Conservation (phyloP, 1,140 invertebrate genomes). For the Agrilus planipennis region DNA sequence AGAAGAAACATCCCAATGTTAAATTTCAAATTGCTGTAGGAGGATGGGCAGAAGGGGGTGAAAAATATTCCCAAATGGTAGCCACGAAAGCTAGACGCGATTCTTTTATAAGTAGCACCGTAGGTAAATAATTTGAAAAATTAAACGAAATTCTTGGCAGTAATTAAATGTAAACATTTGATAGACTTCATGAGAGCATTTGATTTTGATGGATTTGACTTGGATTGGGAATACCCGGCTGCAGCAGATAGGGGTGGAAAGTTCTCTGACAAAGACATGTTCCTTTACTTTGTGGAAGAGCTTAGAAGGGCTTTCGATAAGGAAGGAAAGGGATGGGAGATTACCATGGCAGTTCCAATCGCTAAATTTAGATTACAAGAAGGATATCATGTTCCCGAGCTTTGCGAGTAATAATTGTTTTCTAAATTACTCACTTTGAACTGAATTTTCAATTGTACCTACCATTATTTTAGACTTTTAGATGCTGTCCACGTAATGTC, state of each 20-base stretch:
- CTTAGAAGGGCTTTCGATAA: slow-evolving; percentile 63
- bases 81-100: slow-evolving; percentile 50
- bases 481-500: slow-evolving; percentile 83
- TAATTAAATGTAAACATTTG: slow-evolving; percentile 9
- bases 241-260: slow-evolving; percentile 74
- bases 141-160: background rate
- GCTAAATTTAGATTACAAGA: slow-evolving; percentile 75
- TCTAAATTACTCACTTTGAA: too few relatives aligned
- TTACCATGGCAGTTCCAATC: slow-evolving; percentile 77
- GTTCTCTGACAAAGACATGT: slow-evolving; percentile 70
- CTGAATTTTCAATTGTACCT: too few relatives aligned
- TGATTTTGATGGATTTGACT: slow-evolving; percentile 68
- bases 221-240: slow-evolving; percentile 81
- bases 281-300: slow-evolving; percentile 75
- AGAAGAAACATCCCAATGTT: slow-evolving; percentile 55
- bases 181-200: slow-evolving; percentile 63
- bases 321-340: slow-evolving; percentile 64
- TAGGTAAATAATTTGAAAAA: slow-evolving; percentile 42
- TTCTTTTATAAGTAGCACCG: slow-evolving; percentile 61
- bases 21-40: slow-evolving; percentile 74
- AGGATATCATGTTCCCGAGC: slow-evolving; percentile 77
- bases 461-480: slow-evolving; percentile 46
- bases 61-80: slow-evolving; percentile 73
- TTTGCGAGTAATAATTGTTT: slow-evolving; percentile 61
- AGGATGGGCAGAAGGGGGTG: slow-evolving; percentile 78